phyloP scores from a whole-genome alignment of 1,140 invertebrate genomes.

The Globodera rostochiensis region DNA sequence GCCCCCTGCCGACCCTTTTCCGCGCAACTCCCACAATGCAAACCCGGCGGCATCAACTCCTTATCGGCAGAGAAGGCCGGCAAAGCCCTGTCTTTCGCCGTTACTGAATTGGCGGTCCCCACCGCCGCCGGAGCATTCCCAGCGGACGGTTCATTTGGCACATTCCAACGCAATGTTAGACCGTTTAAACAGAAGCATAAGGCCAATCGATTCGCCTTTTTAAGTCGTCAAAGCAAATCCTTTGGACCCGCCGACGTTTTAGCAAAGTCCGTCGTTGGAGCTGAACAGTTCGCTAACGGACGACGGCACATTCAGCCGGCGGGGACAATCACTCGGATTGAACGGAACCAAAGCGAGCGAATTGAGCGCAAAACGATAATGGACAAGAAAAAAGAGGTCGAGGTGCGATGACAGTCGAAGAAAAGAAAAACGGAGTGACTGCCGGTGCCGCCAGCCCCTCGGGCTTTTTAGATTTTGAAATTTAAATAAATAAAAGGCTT shows the following conservation, averaged over 20 bases:
- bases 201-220: neutral
- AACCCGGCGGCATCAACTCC: slow-evolving; percentile 10
- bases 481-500: too few relatives aligned
- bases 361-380: neutral
- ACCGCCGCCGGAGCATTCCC: too few relatives aligned
- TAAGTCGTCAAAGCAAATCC: slow-evolving; percentile 28
- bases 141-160: neutral
- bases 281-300: neutral
- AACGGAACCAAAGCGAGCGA: slow-evolving; percentile 21
- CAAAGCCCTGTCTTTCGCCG: neutral
- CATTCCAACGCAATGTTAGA: neutral
- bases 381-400: neutral
- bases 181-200: neutral
- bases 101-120: neutral
- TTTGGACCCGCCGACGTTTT: slow-evolving; percentile 25
- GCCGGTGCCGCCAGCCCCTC: too few relatives aligned
- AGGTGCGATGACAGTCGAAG: neutral
- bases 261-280: neutral
- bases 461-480: too few relatives aligned
- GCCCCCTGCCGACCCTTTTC: slow-evolving; percentile 7
- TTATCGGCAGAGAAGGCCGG: slow-evolving; percentile 6
- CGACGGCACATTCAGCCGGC: neutral
- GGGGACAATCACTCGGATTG: slow-evolving; percentile 22
- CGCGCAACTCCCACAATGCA: neutral
- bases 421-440: neutral